Conservation (phyloP, 2,113 vertebrate species). For the Felis catus region DNA sequence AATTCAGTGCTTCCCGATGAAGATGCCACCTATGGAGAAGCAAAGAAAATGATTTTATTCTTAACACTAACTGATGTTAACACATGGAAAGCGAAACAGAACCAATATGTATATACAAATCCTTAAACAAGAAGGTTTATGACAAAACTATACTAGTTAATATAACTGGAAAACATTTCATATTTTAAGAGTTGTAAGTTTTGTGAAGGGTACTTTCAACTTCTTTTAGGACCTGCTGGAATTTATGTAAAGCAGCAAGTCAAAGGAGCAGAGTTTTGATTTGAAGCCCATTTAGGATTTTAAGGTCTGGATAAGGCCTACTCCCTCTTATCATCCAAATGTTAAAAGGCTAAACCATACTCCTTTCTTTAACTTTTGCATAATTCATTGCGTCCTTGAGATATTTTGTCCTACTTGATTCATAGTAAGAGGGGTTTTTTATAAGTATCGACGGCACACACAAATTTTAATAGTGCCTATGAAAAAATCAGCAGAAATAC, state of each 20-base stretch:
- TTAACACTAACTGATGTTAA: neutral
- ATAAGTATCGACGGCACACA: neutral
- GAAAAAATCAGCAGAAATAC: conserved; percentile 14
- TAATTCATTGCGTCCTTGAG: neutral
- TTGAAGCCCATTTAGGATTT: neutral
- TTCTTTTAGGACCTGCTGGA: neutral
- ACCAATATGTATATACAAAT: neutral
- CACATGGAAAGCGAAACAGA: neutral
- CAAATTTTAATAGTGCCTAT: conserved; percentile 18
- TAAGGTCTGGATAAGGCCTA: neutral
- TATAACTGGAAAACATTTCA: neutral
- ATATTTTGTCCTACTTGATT: neutral
- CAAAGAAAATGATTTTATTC: neutral
- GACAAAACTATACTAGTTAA: neutral
- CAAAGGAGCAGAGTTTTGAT: neutral
- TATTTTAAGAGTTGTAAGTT: neutral
- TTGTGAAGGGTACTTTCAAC: neutral
- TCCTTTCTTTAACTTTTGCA: neutral
- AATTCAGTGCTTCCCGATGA: conserved; percentile 79
- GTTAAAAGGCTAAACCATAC: neutral
- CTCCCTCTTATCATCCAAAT: neutral
- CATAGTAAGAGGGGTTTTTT: neutral
- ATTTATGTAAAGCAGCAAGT: neutral
- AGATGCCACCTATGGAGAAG: conserved; percentile 80
- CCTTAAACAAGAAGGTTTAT: neutral